Conservation (phyloP, 2,888 invertebrate genomes). For the Conistra vaccinii region DNA sequence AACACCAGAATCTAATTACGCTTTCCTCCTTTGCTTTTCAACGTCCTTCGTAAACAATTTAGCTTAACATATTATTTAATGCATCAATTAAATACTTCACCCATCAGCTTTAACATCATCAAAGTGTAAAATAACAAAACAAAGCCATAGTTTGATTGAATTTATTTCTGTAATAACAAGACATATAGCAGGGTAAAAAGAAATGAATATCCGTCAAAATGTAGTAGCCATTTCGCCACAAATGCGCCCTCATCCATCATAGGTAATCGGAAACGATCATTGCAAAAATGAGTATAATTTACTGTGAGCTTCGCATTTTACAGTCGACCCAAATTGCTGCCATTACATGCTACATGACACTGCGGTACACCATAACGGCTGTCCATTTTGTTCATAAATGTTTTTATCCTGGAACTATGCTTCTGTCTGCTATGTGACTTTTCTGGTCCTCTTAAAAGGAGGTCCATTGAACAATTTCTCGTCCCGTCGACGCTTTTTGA, state of each 20-base stretch:
- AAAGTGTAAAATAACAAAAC: slow-evolving; percentile 32
- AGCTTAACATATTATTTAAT: slow-evolving; percentile 58
- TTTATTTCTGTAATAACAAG: slow-evolving; percentile 66
- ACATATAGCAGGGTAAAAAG: slow-evolving; percentile 59
- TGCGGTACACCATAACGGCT: slow-evolving; percentile 80
- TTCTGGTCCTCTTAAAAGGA: slow-evolving; percentile 79
- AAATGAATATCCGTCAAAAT: slow-evolving; percentile 72
- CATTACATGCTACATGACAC: slow-evolving; percentile 84
- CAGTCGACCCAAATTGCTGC: slow-evolving; percentile 84
- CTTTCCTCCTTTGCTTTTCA: slow-evolving; percentile 49
- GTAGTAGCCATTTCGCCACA: slow-evolving; percentile 75
- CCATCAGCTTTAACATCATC: slow-evolving; percentile 1
- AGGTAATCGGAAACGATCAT: slow-evolving; percentile 88
- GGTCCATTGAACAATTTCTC: slow-evolving; percentile 75
- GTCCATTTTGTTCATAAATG: slow-evolving; percentile 74
- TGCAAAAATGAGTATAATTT: slow-evolving; percentile 88
- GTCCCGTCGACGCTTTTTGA: slow-evolving; percentile 78
- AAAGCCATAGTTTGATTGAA: slow-evolving; percentile 45
- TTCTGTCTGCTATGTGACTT: slow-evolving; percentile 55
- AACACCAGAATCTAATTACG: slow-evolving; percentile 73
- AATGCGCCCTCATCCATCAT: slow-evolving; percentile 82
- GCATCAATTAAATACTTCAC: slow-evolving; percentile 33
- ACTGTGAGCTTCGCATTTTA: slow-evolving; percentile 83
- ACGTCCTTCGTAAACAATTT: slow-evolving; percentile 61
- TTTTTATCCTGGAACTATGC: slow-evolving; percentile 65